Evolutionary conservation across 2,888 invertebrate genomes (phyloP), one percentile per base, ranked within the genome.

Genomic region (Metacarcinus magister): DNA sequence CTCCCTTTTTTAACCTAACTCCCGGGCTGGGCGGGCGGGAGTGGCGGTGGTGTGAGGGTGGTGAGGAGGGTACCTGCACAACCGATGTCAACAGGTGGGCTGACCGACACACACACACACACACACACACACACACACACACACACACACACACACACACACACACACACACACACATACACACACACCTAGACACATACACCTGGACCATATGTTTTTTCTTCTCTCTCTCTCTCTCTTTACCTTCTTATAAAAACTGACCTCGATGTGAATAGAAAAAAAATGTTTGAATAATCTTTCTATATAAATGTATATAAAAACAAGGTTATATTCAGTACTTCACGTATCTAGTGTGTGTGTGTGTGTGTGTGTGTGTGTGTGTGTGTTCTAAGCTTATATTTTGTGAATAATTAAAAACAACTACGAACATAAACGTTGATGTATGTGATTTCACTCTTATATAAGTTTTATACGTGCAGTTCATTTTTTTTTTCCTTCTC

Each of bases 61-160:
- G 75, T 5, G 8, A 10, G 44, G 43, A 75, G n/a, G 54, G 54
- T 54, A 92, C 54, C 92, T 46, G n/a, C 44, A 28, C 23, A n/a
- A 0, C 32, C 92, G 23, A n/a, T 54, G 16, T 92, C 92, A 48
- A 32, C 46, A 48, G 32, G 48, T 32, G 48, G 46, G 16, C 32
- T 28, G 5, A 48, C 23, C 32, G 43, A 67, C 93, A 75, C 67
- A 28, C 60, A 93, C 93, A 54, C 28, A 93, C 8, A 48, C 93
- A 93, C 93, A 93, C 93, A n/a, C 93, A 44, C 44, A 44, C 92
- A 44, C 92, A 44, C 92, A 13, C 92, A 44, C 92, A 92, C 44
- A 92, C 92, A 92, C 92, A 54, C 46, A 92, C 92, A 46, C 92
- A 92, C 92, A 92, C 60, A 92, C 92, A 92, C 92, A 92, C 32